Evolutionary conservation across 30 jellyfish, hydroid and myxozoan genomes (phyloP).

Genomic region (Aurelia aurita complex sp. Pacific): DNA sequence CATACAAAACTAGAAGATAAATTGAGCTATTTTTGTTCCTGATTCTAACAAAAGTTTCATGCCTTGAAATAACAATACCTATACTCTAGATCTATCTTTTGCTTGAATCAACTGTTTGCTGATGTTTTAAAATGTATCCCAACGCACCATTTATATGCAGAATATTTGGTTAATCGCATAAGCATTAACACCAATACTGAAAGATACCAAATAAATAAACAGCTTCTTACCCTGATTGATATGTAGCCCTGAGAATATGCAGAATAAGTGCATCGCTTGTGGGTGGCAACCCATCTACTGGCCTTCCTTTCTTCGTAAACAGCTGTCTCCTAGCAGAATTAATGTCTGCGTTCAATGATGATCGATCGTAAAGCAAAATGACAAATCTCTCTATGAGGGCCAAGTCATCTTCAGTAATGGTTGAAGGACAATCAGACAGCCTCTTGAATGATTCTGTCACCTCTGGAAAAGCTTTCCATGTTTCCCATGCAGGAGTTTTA

Average conservation of each 20-base stretch:
- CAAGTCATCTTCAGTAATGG: not conserved
- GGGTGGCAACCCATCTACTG: slow-evolving; percentile 20
- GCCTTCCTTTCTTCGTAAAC: slow-evolving; percentile 23
- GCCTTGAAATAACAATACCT: too few species aligned
- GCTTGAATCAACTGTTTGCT: too few species aligned
- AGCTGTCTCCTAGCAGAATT: slow-evolving; percentile 10
- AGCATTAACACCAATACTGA: too few species aligned
- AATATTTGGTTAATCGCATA: too few species aligned
- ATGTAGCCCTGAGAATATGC: slow-evolving; percentile 26
- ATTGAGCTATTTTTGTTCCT: too few species aligned
- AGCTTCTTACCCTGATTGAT: slow-evolving; percentile 26
- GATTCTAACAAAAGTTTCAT: too few species aligned
- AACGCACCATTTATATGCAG: too few species aligned
- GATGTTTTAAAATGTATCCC: too few species aligned
- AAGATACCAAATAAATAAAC: too few species aligned
- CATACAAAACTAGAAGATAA: too few species aligned
- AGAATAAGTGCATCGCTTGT: slow-evolving; percentile 41
- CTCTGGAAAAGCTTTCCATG: slow-evolving; percentile 44
- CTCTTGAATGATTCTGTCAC: slow-evolving; percentile 17
- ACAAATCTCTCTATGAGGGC: slow-evolving; percentile 21
- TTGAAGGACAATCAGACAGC: not conserved
- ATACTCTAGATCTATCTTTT: too few species aligned
- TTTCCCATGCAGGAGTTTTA: slow-evolving; percentile 31
- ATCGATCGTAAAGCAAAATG: slow-evolving; percentile 18
- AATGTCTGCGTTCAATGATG: not conserved